These are phyloP conservation scores for Helostoma temminkii DNA, from an alignment of 2,797 vertebrate species.

Conservation along the genomic window DNA sequence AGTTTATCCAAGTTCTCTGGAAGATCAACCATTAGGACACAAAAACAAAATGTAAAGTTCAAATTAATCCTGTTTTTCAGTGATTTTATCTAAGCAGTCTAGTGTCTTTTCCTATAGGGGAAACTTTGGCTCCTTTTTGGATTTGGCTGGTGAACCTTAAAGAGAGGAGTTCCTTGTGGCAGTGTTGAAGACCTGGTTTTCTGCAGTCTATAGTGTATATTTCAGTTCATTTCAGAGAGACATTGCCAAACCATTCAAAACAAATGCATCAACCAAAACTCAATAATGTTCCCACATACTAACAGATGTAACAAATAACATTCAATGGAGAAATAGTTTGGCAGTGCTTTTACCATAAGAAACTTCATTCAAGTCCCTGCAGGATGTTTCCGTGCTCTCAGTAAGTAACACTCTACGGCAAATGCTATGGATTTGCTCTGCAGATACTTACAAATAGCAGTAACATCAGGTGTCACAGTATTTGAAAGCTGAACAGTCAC, in stretches of 20 bases:
- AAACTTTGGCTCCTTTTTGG: slow-evolving; percentile 31
- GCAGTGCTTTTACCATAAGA: slow-evolving; percentile 59
- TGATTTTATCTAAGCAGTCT: slow-evolving; percentile 35
- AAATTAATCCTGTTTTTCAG: slow-evolving; percentile 31
- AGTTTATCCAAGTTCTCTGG: slow-evolving; percentile 44
- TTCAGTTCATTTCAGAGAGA: slow-evolving; percentile 57
- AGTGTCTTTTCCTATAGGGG: slow-evolving; percentile 39
- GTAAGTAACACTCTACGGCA: slow-evolving; percentile 26
- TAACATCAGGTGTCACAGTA: slow-evolving; percentile 38
- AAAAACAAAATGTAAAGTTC: slow-evolving; percentile 11
- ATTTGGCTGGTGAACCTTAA: slow-evolving; percentile 14
- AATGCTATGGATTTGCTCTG: slow-evolving; percentile 19
- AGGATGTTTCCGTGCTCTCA: slow-evolving; percentile 47
- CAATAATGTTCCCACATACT: slow-evolving; percentile 23
- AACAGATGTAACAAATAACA: slow-evolving; percentile 39
- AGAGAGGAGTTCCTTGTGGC: slow-evolving; percentile 36
- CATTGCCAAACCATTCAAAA: slow-evolving; percentile 69
- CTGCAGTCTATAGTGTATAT: slow-evolving; percentile 23
- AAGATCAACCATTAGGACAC: slow-evolving; percentile 20
- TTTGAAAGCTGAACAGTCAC: slow-evolving; percentile 35
- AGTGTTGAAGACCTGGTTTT: slow-evolving; percentile 35
- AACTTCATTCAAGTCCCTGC: slow-evolving; percentile 62
- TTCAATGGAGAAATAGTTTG: slow-evolving; percentile 58
- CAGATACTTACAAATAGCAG: slow-evolving; percentile 20
- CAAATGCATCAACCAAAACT: slow-evolving; percentile 40